Base-by-base conservation (phyloP, 2,113 vertebrate species). In the Nanorana parkeri region DNA sequence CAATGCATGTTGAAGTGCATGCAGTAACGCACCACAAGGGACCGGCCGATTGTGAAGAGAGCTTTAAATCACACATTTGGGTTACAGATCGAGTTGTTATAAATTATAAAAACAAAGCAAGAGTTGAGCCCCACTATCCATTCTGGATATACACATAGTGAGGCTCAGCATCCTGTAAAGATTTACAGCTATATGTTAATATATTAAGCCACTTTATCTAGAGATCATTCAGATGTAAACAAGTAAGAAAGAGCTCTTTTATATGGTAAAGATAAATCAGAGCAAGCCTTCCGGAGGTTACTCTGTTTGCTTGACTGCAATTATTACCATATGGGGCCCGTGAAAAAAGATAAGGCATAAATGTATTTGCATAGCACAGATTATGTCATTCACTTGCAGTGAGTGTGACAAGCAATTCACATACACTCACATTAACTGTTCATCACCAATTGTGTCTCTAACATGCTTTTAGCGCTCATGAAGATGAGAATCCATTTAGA, bases 311-410 rank as follows among this genome's bases (percentile, higher is more conserved):
- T 69, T 51, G 78, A 58, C 52, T 80, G 23, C 78, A 69, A 69
- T 69, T 61, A 80, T 80, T 69, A 80, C 51, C 65, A 80, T 66
- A 69, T 80, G 78, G 78, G 24, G 67, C 66, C 55, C 52, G 23
- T 24, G 21, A 67, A 41, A 69, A 60, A 80, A 69, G 78, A 80
- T 80, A 69, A 69, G 60, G 78, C 78, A 61, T 54, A 56, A 69
- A 60, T 80, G n/a, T 71, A 68, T 80, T 69, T 80, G 52, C 55
- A 80, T 60, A 54, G 26, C 61, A 32, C 66, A 36, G 78, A 80
- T 80, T 80, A 68, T 80, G 78, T 61, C 78, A 68, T 81, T 81
- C 68, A 64, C 79, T 71, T 81, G 41, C 69, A 29, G 52, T 32
- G 54, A 60, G 78, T 71, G 55, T 80, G 78, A 71, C 78, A 80